A percentile compares a stretch with the other conserved stretches of the same genome.
Conservation (phyloP, 2,797 vertebrate genomes). For the Scleropages formosus region DNA sequence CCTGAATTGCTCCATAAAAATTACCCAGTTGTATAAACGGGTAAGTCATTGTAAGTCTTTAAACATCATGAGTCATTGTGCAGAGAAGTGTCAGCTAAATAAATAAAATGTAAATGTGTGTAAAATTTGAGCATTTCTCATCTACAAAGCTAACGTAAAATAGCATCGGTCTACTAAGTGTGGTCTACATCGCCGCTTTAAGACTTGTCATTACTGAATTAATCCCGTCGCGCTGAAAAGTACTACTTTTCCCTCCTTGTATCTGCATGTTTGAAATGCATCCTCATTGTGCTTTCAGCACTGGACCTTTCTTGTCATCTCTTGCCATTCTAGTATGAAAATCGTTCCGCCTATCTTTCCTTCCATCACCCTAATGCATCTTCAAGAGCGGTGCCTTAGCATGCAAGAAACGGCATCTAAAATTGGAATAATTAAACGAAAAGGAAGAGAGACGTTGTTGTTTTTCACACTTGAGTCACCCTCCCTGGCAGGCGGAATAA, state of each 20-base stretch:
- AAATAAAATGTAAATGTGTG: background rate
- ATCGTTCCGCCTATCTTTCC: background rate
- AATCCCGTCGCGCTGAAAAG: background rate
- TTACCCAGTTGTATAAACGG: no score
- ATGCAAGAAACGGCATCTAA: background rate
- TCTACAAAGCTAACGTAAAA: background rate
- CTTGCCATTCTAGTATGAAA: background rate
- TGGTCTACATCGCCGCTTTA: background rate
- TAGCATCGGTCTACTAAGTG: background rate
- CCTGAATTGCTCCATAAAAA: no score
- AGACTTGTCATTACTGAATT: slow-evolving; percentile 1
- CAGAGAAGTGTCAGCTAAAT: background rate
- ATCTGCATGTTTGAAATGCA: background rate
- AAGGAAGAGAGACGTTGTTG: slow-evolving; percentile 53
- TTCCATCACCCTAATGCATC: background rate
- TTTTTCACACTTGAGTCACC: slow-evolving; percentile 35
- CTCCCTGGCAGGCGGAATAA: slow-evolving; percentile 31
- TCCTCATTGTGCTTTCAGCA: slow-evolving; percentile 1
- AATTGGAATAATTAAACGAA: slow-evolving; percentile 56
- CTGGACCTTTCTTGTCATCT: background rate
- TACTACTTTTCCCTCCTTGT: background rate
- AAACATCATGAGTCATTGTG: no score
- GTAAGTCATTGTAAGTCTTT: no score
- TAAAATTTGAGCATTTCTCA: slow-evolving; percentile 5
- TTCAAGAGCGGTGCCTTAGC: slow-evolving; percentile 11